Conservation (phyloP, 2,797 vertebrate species). For the Argentina silus region DNA sequence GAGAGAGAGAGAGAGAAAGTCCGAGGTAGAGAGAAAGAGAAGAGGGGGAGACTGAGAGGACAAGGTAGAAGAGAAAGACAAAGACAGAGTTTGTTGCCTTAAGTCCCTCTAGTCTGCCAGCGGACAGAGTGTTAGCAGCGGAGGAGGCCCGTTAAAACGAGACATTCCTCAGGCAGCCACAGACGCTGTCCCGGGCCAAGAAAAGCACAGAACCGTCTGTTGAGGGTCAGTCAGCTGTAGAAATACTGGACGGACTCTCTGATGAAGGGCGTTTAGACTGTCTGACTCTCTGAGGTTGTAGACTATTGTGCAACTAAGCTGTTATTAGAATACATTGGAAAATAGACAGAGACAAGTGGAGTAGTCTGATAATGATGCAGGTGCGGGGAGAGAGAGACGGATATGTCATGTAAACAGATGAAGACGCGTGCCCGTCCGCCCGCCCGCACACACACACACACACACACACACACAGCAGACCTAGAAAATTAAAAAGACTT, state of each 20-base stretch:
- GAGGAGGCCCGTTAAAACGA: constrained; percentile 34
- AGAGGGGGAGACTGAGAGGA: background rate
- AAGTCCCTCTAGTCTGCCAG: constrained; percentile 21
- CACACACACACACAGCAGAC: background rate
- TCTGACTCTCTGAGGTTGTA: constrained; percentile 15
- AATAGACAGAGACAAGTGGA: constrained; percentile 1
- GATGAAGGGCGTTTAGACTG: constrained; percentile 42
- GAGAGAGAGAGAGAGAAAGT: background rate
- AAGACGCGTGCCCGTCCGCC: too few relatives aligned
- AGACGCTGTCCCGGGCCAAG: constrained; percentile 47
- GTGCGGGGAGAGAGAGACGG: too few relatives aligned
- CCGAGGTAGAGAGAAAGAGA: background rate
- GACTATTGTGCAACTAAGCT: constrained; percentile 17
- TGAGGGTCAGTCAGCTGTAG: constrained; percentile 40
- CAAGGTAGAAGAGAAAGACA: background rate
- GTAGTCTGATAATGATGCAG: background rate
- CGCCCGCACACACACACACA: background rate
- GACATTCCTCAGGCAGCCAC: constrained; percentile 56
- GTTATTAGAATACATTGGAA: constrained; percentile 46
- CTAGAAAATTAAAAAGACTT: background rate
- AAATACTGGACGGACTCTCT: constrained; percentile 23
- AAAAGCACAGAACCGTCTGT: constrained; percentile 50
- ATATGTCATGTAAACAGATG: too few relatives aligned
- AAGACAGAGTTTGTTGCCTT: constrained; percentile 27
- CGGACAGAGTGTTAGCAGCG: too few relatives aligned